Conservation (phyloP, 2,113 vertebrate species). For the Porphyrio hochstetteri region DNA sequence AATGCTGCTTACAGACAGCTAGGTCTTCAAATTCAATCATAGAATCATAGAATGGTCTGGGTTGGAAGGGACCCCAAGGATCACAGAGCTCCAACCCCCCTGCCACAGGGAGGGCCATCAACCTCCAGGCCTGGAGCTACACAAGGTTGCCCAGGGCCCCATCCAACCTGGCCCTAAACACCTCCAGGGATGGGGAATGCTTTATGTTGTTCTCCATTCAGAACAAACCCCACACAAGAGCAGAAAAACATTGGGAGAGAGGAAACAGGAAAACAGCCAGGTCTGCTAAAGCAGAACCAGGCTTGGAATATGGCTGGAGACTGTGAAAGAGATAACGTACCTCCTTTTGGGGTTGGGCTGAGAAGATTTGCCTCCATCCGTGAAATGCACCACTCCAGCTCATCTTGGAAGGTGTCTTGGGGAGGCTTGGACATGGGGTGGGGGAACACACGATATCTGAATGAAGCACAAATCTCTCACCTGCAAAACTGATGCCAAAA, state of each 20-base stretch:
- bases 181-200: too few species aligned
- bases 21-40: neutral
- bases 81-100: too few species aligned
- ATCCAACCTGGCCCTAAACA: too few species aligned
- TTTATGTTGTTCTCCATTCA: neutral
- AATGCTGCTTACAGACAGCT: neutral
- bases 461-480: neutral
- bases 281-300: neutral
- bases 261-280: neutral
- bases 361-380: constrained; percentile 54
- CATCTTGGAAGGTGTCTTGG: constrained; percentile 3
- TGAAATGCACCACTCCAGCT: constrained; percentile 46
- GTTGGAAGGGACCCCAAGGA: too few species aligned
- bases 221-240: neutral
- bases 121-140: too few species aligned
- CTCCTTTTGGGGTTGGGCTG: neutral
- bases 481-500: neutral
- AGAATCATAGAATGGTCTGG: too few species aligned
- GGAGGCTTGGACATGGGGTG: neutral
- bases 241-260: neutral
- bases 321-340: neutral
- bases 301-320: neutral
- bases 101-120: too few species aligned
- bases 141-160: too few species aligned
- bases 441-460: neutral